Conservation (phyloP, 2,888 invertebrate genomes). For the Polymixis lichenea region DNA sequence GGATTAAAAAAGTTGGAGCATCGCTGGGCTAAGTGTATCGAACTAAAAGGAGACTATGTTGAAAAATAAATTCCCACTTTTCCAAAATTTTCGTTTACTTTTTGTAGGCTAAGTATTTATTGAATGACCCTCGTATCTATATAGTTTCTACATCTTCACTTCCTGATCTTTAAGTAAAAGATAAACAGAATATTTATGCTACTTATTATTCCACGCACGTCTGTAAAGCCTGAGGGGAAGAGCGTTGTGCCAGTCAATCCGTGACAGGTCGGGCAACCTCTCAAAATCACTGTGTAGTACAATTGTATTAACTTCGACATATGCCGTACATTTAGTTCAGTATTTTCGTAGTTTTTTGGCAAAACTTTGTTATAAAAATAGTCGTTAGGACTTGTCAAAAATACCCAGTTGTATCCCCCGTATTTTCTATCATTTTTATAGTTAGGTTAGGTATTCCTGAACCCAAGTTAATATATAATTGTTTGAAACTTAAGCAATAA, state of each 20-base stretch:
- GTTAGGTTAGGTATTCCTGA: not conserved
- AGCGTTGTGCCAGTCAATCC: conserved; percentile 12
- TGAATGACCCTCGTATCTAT: too few relatives aligned
- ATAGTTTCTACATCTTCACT: not conserved
- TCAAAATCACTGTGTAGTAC: conserved; percentile 25
- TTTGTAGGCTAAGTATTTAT: too few relatives aligned
- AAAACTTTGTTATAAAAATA: not conserved
- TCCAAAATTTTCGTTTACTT: too few relatives aligned
- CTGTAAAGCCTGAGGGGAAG: not conserved
- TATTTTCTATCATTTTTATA: not conserved
- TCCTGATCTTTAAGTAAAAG: conserved; percentile 8
- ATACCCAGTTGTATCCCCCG: not conserved
- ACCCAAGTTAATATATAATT: not conserved
- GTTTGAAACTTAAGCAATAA: not conserved
- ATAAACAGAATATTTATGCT: conserved; percentile 21
- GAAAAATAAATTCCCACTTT: too few relatives aligned
- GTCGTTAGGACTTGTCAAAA: not conserved
- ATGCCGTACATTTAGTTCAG: not conserved
- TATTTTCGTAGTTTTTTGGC: not conserved
- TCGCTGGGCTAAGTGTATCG: too few relatives aligned
- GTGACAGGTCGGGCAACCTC: conserved; percentile 2
- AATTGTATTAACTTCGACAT: conserved; percentile 16
- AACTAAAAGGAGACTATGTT: too few relatives aligned
- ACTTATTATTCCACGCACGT: conserved; percentile 31
- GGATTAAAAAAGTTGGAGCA: too few relatives aligned